Conservation (phyloP, 2,888 invertebrate species). For the Asteroscopus sphinx region DNA sequence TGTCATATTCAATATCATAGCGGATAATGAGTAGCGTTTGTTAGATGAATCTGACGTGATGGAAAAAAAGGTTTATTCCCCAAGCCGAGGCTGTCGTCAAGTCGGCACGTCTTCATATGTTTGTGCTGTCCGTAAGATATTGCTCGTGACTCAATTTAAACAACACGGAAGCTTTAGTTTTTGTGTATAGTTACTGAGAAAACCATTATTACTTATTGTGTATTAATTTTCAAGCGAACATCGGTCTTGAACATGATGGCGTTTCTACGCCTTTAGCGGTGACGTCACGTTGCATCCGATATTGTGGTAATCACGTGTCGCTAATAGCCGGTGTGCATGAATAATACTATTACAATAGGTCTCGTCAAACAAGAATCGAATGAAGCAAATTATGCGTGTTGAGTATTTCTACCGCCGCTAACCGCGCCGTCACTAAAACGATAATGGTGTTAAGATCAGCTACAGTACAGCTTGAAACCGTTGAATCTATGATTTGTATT, state of each 20-base stretch:
- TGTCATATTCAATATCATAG: constrained; percentile 22
- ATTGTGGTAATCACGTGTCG: too few relatives aligned
- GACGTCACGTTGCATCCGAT: too few relatives aligned
- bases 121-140: constrained; percentile 1
- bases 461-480: too few relatives aligned
- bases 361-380: neutral
- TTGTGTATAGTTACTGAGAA: neutral
- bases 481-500: too few relatives aligned
- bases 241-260: too few relatives aligned
- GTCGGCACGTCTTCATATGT: constrained; percentile 2
- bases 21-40: neutral
- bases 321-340: too few relatives aligned
- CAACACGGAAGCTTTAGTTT: neutral
- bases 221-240: neutral
- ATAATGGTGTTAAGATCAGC: neutral
- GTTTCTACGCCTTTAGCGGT: too few relatives aligned
- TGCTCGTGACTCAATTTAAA: neutral
- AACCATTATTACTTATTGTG: neutral
- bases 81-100: constrained; percentile 1
- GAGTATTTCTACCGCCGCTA: too few relatives aligned
- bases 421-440: neutral
- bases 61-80: neutral
- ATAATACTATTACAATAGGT: too few relatives aligned
- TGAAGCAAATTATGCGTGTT: too few relatives aligned
- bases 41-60: neutral